Evolutionary conservation across 2,113 vertebrate species (phyloP), one percentile per base, ranked within the genome.

Genomic region (Motacilla tschutschensis): DNA sequence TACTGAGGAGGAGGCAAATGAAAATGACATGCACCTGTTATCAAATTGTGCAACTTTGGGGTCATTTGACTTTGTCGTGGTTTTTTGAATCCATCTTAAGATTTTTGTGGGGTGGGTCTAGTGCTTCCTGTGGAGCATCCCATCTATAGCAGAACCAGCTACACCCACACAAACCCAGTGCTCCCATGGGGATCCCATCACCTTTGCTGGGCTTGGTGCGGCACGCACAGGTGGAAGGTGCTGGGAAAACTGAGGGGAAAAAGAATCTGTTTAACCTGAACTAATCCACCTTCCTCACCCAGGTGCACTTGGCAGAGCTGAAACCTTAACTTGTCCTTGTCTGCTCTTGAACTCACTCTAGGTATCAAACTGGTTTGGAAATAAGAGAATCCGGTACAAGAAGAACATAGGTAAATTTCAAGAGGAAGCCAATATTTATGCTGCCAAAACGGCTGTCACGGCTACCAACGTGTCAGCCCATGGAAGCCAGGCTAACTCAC

Each of bases 381-480:
- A 99, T 98, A 99, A 99, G 97, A 98, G 99, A 98, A 99, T 99
- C 98, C 98, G 99, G 97, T 99, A 99, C 98, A 99, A 99, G 98
- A 99, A 99, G 98, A 99, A 99, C 98, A 99, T 99, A 97, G 99
- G 99, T 97, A 99, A 99, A 98, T 99, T 99, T 97, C 99, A 99
- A 97, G 99, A 99, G 97, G 99, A 99, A 98, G 99, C 99, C 98
- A 99, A 99, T 98, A 99, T 99, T 98, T 99, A 99, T 96, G 99
- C 99, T 96, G 99, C 99, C 97, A 99, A 98, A 98, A 99, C 99
- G 74, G 99, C 99, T 95, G 99, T 99, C 94, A 99, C 96, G 85
- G 99, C 99, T 87, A 98, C 99, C 97, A 99, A 98, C 95, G 99
- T 98, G 95, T 99, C 98, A 95, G 98, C 99, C 96, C 99, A 99